phyloP scores from a whole-genome alignment of 2,797 vertebrate species.

The Myoxocephalus aenaeus region DNA sequence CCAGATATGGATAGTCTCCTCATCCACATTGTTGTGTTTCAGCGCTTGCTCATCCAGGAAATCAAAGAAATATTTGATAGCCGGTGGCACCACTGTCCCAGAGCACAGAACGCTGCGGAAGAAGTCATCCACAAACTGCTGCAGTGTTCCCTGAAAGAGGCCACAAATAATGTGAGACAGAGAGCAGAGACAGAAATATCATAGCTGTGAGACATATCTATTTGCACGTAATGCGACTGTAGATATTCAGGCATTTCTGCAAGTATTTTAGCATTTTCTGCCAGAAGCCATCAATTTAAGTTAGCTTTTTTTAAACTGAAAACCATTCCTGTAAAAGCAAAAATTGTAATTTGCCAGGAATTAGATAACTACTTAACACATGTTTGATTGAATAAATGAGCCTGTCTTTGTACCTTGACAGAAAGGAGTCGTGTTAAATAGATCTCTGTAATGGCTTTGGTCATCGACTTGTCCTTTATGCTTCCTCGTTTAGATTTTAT shows the following conservation, averaged over 20 bases:
- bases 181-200: conserved; percentile 33
- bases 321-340: not conserved
- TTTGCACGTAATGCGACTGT: conserved; percentile 17
- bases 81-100: conserved; percentile 91
- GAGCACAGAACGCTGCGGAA: conserved; percentile 96
- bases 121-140: conserved; percentile 99
- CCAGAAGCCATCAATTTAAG: conserved; percentile 11
- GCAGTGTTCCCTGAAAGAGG: conserved; percentile 93
- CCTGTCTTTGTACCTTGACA: conserved; percentile 90
- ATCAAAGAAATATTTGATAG: conserved; percentile 99
- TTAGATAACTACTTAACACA: conserved; percentile 17
- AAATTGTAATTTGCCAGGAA: conserved; percentile 19
- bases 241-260: conserved; percentile 5
- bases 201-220: conserved; percentile 24
- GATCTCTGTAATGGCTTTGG: conserved; percentile 99
- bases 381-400: conserved; percentile 13
- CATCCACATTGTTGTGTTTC: conserved; percentile 94
- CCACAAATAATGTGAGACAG: conserved; percentile 51
- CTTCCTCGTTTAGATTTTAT: conserved; percentile 96
- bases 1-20: conserved; percentile 99
- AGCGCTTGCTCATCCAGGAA: conserved; percentile 98
- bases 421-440: conserved; percentile 98
- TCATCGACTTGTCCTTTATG: conserved; percentile 97
- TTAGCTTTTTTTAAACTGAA: conserved; percentile 19
- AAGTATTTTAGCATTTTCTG: conserved; percentile 9